phyloP scores from a whole-genome alignment of 1,140 invertebrate genomes.

The Metopolophium dirhodum region DNA sequence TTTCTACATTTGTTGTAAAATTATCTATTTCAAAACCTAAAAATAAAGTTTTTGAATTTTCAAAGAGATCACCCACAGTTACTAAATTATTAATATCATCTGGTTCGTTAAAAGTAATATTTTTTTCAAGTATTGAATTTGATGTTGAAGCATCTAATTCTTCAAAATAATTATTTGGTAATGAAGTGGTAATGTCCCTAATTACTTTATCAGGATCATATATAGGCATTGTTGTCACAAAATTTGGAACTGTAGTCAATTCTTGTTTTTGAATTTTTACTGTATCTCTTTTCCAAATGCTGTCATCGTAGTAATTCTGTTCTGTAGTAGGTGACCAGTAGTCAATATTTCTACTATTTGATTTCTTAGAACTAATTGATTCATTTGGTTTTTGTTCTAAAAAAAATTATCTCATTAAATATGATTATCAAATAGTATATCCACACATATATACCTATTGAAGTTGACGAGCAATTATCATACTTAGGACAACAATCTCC shows the following conservation, averaged over 20 bases:
- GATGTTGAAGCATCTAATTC: not conserved
- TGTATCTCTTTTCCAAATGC: slow-evolving; percentile 50
- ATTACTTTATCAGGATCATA: not conserved
- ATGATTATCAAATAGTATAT: not conserved
- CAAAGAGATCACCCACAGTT: not conserved
- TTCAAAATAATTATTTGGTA: not conserved
- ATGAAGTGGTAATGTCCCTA: not conserved
- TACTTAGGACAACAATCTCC: slow-evolving; percentile 80
- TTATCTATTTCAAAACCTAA: slow-evolving; percentile 48
- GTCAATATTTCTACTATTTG: not conserved
- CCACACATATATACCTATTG: slow-evolving; percentile 61
- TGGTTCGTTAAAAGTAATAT: not conserved
- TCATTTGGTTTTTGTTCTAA: slow-evolving; percentile 1
- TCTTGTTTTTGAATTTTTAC: not conserved
- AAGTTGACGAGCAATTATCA: slow-evolving; percentile 76
- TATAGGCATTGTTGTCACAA: not conserved
- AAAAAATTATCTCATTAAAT: not conserved
- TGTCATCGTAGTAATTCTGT: slow-evolving; percentile 2
- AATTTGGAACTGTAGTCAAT: slow-evolving; percentile 12
- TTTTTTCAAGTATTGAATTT: not conserved
- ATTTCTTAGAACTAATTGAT: not conserved
- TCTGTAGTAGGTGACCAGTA: slow-evolving; percentile 27
- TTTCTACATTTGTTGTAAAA: not conserved
- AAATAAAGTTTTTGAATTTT: slow-evolving; percentile 32
- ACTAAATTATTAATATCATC: not conserved